Base-by-base conservation (phyloP, 1,140 invertebrate species). In the Elymnias hypermnestra region DNA sequence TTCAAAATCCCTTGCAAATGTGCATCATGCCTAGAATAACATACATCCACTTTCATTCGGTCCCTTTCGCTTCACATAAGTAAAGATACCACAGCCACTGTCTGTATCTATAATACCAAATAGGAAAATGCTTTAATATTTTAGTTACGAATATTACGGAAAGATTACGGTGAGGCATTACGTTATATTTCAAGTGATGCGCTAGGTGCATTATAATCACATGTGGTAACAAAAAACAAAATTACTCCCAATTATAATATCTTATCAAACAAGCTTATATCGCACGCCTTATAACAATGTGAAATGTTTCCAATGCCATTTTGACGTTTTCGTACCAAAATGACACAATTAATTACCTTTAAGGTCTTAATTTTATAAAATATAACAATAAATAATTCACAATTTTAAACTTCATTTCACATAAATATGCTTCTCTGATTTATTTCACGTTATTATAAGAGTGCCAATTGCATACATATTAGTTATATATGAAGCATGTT, bases 1-100 rank as follows among this genome's bases (percentile, higher is more conserved):
- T 76, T 79, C 82, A 85, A 62, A 85, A 75, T 83, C 78, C 78
- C 82, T 85, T 82, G 75, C 78, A 85, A 54, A 71, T 78, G 82
- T 85, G 82, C 82, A 85, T 85, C 82, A 85, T 85, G 82, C 82
- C 82, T 85, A 85, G 54, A 75, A 58, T 83, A 85, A 85, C 82
- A 83, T 82, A 62, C 82, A 5, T 83, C 78, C 37, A 42, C 82
- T 83, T 57, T 57, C 75, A 83, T 65, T 52, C 71, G 31, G 36
- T 51, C 56, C 46, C 57, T 74, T 79, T 73, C 78, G 72, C 55
- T 63, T 84, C 72, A 78, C 62, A 72, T 82, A 83, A 78, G 77
- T 83, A 76, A 82, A 82, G 65, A 85, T 83, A 85, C 82, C 82
- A 85, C 82, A 85, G 82, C 82, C 82, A 85, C 78, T 72, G 75